Percentiles rank a stretch among this genome's conserved stretches.
phyloP scores from a whole-genome alignment of 2,113 vertebrate genomes.

The Notechis scutatus region DNA sequence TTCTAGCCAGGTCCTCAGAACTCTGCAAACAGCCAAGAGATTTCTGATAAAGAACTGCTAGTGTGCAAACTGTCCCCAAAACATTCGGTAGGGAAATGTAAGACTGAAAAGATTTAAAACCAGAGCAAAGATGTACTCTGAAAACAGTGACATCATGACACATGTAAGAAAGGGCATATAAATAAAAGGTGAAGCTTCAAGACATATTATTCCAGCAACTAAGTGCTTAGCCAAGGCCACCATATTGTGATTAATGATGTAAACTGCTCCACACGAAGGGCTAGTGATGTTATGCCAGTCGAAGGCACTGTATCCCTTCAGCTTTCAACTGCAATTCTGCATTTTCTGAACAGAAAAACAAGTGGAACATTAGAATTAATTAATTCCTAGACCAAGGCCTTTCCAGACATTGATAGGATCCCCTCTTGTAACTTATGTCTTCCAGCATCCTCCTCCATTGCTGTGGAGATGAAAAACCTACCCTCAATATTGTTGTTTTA shows the following conservation, averaged over 20 bases:
- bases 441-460: not conserved
- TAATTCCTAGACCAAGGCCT: not conserved
- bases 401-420: not conserved
- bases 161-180: not conserved
- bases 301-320: not conserved
- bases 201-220: not conserved
- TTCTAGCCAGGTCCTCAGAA: not conserved
- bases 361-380: not conserved
- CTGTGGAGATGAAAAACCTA: not conserved
- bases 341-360: not conserved
- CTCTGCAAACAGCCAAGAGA: not conserved
- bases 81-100: not conserved
- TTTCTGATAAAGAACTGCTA: not conserved
- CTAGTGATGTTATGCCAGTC: not conserved
- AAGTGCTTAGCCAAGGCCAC: not conserved
- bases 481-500: not conserved
- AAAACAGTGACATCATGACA: not conserved
- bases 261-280: not conserved
- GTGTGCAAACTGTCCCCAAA: not conserved
- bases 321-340: not conserved
- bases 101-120: not conserved
- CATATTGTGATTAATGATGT: not conserved
- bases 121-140: not conserved
- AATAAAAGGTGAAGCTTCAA: not conserved
- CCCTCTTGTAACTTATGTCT: not conserved